phyloP scores from a whole-genome alignment of 2,113 vertebrate species.

The Zootoca vivipara region DNA sequence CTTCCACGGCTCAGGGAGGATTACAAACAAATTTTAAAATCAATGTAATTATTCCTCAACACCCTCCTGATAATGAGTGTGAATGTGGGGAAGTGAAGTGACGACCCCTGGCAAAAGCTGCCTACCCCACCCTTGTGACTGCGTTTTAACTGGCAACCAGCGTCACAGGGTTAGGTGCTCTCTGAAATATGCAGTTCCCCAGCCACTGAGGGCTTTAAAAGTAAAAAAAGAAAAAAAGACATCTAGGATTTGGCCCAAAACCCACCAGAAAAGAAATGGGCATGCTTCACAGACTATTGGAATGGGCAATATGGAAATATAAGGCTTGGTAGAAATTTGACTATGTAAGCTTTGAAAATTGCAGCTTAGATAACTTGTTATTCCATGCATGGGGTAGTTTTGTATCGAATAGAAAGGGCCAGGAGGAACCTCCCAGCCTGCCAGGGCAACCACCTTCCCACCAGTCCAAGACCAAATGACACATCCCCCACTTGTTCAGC shows the following conservation, averaged over 20 bases:
- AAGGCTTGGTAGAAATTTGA: background rate
- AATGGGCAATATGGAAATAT: background rate
- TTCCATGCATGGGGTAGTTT: background rate
- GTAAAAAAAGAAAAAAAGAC: background rate
- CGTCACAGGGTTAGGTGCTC: background rate
- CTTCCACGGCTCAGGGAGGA: background rate
- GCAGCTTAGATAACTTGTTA: background rate
- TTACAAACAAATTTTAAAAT: background rate
- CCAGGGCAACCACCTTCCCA: too few species aligned
- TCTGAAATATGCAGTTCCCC: background rate
- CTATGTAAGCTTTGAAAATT: background rate
- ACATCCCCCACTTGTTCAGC: too few species aligned
- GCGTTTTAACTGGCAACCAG: background rate
- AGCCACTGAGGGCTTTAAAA: background rate
- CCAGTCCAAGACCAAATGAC: too few species aligned
- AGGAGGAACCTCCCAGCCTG: too few species aligned
- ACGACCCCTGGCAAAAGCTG: background rate
- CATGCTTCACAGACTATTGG: background rate
- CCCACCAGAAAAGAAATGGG: background rate
- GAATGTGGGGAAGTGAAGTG: background rate
- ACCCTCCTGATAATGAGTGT: background rate
- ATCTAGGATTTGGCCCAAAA: background rate
- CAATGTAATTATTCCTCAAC: background rate
- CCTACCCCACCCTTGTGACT: background rate
- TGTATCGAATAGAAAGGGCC: too few species aligned